Conservation (phyloP, 2,888 invertebrate genomes). For the Pedicia rivosa region DNA sequence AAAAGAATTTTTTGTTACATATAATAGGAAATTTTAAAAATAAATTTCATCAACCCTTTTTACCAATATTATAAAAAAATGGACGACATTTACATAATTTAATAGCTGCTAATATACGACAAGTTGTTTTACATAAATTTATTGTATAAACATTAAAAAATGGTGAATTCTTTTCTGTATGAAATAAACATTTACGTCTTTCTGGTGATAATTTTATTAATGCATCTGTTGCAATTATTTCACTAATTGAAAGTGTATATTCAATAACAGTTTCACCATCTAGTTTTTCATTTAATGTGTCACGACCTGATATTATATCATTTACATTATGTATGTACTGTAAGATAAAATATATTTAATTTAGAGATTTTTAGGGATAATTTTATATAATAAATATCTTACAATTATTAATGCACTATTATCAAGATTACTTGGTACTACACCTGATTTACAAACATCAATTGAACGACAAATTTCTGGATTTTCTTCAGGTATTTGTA, state of each 20-base stretch:
- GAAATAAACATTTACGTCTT: slow-evolving; percentile 24
- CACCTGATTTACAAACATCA: neutral
- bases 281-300: neutral
- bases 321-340: neutral
- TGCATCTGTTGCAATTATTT: neutral
- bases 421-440: neutral
- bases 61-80: slow-evolving; percentile 22
- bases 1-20: neutral
- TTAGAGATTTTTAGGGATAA: no score
- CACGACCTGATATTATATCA: neutral
- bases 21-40: slow-evolving; percentile 1
- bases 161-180: slow-evolving; percentile 20
- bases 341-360: neutral
- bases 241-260: slow-evolving; percentile 1
- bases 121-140: slow-evolving; percentile 22
- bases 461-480: slow-evolving; percentile 1
- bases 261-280: neutral
- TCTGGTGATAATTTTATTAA: slow-evolving; percentile 17
- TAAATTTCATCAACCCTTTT: neutral
- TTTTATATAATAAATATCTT: neutral
- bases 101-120: slow-evolving; percentile 22
- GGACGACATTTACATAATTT: slow-evolving; percentile 23
- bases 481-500: neutral
- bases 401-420: neutral
- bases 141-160: slow-evolving; percentile 22